Conservation (phyloP, 2,797 vertebrate species). For the Acanthopagrus latus region DNA sequence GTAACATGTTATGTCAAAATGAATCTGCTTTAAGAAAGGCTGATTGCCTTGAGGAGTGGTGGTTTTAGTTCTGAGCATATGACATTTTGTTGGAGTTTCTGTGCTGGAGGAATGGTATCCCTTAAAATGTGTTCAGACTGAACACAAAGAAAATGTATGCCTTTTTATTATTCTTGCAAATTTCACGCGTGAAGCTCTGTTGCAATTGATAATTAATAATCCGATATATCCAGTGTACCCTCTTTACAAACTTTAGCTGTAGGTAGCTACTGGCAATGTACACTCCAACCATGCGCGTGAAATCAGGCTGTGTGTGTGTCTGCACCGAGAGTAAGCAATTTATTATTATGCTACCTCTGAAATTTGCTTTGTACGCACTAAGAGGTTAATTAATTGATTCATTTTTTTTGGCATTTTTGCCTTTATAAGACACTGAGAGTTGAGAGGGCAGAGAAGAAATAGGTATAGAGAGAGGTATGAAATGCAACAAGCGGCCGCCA, state of each 20-base stretch:
- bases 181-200: neutral
- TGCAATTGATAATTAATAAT: neutral
- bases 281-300: neutral
- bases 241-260: neutral
- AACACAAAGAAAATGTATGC: conserved; percentile 2
- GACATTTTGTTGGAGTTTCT: neutral
- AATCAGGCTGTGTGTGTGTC: neutral
- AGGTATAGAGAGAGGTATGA: too few species aligned
- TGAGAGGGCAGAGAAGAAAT: too few species aligned
- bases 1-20: neutral
- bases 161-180: neutral
- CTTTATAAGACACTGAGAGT: too few species aligned
- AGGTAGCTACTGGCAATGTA: neutral
- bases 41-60: neutral
- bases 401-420: too few species aligned
- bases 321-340: neutral
- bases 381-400: neutral
- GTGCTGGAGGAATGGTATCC: neutral
- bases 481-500: too few species aligned
- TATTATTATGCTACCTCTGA: neutral
- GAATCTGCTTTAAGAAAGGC: neutral
- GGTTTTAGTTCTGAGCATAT: neutral
- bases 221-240: neutral
- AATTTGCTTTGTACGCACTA: neutral
- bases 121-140: neutral